These are phyloP conservation scores for Brachyopa scutellaris DNA, from an alignment of 2,888 invertebrate species.

Conservation along the genomic window DNA sequence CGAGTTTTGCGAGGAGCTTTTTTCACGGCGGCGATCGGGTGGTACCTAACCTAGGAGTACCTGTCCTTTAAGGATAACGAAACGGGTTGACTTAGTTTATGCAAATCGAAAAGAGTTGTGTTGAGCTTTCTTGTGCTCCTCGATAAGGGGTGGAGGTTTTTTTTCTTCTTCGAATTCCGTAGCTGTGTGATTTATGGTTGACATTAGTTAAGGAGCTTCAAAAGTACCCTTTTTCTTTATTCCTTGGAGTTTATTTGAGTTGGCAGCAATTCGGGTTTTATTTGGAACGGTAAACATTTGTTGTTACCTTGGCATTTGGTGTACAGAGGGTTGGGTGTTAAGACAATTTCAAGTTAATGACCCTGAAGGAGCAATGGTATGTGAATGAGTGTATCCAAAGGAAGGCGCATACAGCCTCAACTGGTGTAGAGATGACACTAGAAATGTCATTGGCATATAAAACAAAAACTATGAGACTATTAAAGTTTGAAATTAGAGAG, in stretches of 20 bases:
- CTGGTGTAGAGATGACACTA: no score
- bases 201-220: constrained; percentile 21
- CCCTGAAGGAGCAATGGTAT: no score
- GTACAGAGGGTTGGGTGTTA: background rate
- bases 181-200: constrained; percentile 60
- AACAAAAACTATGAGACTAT: no score
- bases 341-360: constrained; percentile 4
- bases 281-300: constrained; percentile 33
- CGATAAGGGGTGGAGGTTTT: constrained; percentile 16
- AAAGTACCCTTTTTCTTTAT: constrained; percentile 4
- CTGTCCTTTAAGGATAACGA: constrained; percentile 57
- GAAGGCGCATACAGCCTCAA: no score
- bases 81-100: constrained; percentile 68
- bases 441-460: no score
- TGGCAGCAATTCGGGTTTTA: constrained; percentile 5
- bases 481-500: no score
- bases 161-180: background rate
- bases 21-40: no score
- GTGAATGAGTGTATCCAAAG: no score
- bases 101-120: constrained; percentile 50
- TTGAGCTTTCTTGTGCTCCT: constrained; percentile 49
- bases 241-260: constrained; percentile 8
- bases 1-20: constrained; percentile 18
- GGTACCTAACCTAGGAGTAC: no score
- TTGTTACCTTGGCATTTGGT: background rate